phyloP scores from a whole-genome alignment of 2,797 vertebrate genomes.

The Tolypeutes matacus region DNA sequence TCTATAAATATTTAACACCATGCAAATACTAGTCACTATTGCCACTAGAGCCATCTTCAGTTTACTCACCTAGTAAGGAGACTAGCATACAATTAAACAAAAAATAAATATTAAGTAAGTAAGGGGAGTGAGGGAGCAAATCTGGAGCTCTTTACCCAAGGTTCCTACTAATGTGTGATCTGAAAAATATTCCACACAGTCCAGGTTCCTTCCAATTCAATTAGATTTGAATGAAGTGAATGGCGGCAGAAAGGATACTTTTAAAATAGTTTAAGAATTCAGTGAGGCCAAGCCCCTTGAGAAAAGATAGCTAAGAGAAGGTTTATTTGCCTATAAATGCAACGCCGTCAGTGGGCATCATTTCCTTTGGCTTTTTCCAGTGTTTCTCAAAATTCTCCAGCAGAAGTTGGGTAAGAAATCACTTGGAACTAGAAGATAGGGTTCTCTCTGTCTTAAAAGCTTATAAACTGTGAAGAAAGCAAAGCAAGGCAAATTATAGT shows the following conservation, averaged over 20 bases:
- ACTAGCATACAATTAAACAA: neutral
- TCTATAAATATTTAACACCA: neutral
- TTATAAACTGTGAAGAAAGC: neutral
- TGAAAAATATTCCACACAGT: neutral
- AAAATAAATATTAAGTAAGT: neutral
- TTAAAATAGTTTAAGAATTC: neutral
- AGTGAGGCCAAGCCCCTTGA: neutral
- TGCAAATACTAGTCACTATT: neutral
- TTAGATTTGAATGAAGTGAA: slow-evolving; percentile 25
- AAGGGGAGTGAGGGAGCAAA: neutral
- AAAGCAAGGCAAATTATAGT: slow-evolving; percentile 41
- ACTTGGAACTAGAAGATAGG: slow-evolving; percentile 38
- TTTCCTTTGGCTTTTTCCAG: slow-evolving; percentile 32
- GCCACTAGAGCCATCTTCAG: neutral
- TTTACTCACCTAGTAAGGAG: neutral
- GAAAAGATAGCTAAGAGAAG: neutral
- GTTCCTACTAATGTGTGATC: neutral
- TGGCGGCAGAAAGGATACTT: neutral
- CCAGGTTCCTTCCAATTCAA: neutral
- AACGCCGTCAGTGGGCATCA: neutral
- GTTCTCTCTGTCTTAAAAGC: slow-evolving; percentile 27
- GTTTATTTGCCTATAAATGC: slow-evolving; percentile 17
- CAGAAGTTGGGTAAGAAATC: slow-evolving; percentile 31
- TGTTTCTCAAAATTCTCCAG: slow-evolving; percentile 31
- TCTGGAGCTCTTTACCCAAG: neutral